A percentile compares a stretch with the other conserved stretches of the same genome.
phyloP scores from a whole-genome alignment of 2,113 vertebrate species.

The Prinia subflava region DNA sequence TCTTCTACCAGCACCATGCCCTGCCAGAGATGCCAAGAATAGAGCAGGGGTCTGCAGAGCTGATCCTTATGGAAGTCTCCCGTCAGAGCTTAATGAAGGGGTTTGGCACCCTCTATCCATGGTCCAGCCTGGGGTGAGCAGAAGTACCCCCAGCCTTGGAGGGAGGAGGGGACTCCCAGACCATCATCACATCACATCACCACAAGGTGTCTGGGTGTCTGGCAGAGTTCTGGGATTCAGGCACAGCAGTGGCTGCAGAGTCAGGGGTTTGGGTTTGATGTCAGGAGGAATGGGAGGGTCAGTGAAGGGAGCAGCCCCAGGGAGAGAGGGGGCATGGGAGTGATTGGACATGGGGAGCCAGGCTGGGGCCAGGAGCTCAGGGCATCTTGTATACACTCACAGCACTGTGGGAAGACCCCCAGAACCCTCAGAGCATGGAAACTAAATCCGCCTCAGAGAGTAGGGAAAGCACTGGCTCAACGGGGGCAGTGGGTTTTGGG shows the following conservation, averaged over 20 bases:
- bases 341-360: neutral
- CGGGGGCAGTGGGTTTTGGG: neutral
- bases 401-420: neutral
- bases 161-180: neutral
- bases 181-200: accelerated
- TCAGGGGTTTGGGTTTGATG: accelerated
- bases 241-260: neutral
- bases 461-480: neutral
- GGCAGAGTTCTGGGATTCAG: neutral
- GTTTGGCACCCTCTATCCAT: neutral
- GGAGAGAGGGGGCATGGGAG: neutral
- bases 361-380: neutral
- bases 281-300: neutral
- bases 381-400: neutral
- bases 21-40: accelerated
- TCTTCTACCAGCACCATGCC: neutral
- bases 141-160: too few species aligned
- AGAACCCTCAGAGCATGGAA: neutral
- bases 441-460: neutral
- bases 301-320: neutral
- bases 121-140: neutral
- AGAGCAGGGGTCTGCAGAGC: neutral
- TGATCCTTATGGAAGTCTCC: neutral
- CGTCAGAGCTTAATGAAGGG: accelerated
- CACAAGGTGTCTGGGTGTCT: neutral